Percentiles rank a stretch among this genome's conserved stretches.
Evolutionary conservation across 2,888 invertebrate genomes (phyloP).

Genomic region (Leptopilina myrica): DNA sequence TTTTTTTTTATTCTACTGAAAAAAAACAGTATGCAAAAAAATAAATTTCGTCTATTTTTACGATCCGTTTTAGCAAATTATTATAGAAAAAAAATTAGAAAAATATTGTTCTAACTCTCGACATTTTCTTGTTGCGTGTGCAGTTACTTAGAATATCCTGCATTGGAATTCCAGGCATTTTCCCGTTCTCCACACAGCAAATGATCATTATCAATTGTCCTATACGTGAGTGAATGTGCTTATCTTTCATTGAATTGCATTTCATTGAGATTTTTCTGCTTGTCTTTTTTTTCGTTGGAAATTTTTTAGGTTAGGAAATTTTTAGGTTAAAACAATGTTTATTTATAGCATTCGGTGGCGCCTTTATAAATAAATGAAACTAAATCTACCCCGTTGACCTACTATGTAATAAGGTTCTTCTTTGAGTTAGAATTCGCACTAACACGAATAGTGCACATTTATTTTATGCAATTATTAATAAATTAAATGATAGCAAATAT

Average conservation of each 20-base stretch:
- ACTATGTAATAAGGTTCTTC: slow-evolving; percentile 11
- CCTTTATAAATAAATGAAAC: background rate
- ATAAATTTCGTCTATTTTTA: too few relatives aligned
- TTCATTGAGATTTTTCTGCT: slow-evolving; percentile 18
- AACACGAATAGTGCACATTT: too few relatives aligned
- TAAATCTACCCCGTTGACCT: slow-evolving; percentile 28
- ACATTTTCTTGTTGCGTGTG: slow-evolving; percentile 19
- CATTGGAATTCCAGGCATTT: slow-evolving; percentile 32
- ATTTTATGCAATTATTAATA: too few relatives aligned
- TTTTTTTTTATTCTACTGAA: too few relatives aligned
- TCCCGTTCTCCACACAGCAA: slow-evolving; percentile 28
- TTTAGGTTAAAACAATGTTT: background rate
- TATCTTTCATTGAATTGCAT: slow-evolving; percentile 34
- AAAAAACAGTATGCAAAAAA: too few relatives aligned
- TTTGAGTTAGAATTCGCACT: slow-evolving; percentile 1
- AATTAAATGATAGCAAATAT: too few relatives aligned
- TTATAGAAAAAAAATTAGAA: background rate
- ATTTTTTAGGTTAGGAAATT: background rate
- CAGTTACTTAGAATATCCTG: slow-evolving; percentile 34
- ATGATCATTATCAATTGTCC: slow-evolving; percentile 35
- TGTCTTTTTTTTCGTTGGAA: background rate
- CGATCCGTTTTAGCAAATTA: background rate
- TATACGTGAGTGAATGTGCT: slow-evolving; percentile 30
- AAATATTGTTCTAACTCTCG: background rate
- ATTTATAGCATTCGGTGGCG: slow-evolving; percentile 29